Percentiles rank a stretch among this genome's conserved stretches.
These are phyloP conservation scores for Bombyx huttoni DNA, from an alignment of 2,888 invertebrate genomes.

Conservation along the genomic window DNA sequence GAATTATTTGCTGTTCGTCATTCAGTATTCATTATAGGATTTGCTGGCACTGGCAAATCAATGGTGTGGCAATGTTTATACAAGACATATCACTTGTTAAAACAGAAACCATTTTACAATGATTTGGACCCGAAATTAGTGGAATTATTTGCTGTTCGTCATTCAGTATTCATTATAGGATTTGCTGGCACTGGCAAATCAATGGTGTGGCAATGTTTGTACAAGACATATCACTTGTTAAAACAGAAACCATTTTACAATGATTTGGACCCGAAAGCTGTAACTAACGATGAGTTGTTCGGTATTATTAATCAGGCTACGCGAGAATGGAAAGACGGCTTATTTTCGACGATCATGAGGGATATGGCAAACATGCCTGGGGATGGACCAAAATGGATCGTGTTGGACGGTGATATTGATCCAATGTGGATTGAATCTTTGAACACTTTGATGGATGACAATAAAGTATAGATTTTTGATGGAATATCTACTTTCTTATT, in stretches of 20 bases:
- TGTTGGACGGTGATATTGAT: slow-evolving; percentile 96
- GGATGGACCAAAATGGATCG: slow-evolving; percentile 93
- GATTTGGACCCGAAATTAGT: slow-evolving; percentile 97
- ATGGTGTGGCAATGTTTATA: slow-evolving; percentile 94
- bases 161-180: slow-evolving; percentile 91
- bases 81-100: slow-evolving; percentile 85
- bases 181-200: slow-evolving; percentile 93
- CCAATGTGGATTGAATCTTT: slow-evolving; percentile 99
- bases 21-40: slow-evolving; percentile 90
- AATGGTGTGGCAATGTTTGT: slow-evolving; percentile 92
- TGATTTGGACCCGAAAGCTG: slow-evolving; percentile 96
- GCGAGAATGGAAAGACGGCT: slow-evolving; percentile 92
- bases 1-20: slow-evolving; percentile 94
- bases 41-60: slow-evolving; percentile 92
- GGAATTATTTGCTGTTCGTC: slow-evolving; percentile 94
- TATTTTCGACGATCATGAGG: slow-evolving; percentile 93
- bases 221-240: slow-evolving; percentile 85
- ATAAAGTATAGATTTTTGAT: slow-evolving; percentile 75
- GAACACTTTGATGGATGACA: slow-evolving; percentile 97
- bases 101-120: slow-evolving; percentile 85
- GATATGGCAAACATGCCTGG: slow-evolving; percentile 92
- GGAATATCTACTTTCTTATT: not conserved
- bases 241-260: slow-evolving; percentile 87
- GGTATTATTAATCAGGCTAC: slow-evolving; percentile 95
- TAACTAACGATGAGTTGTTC: slow-evolving; percentile 95